Evolutionary conservation across 2,113 vertebrate species (phyloP), one percentile per base, ranked within the genome.

Genomic region (Tursiops truncatus): DNA sequence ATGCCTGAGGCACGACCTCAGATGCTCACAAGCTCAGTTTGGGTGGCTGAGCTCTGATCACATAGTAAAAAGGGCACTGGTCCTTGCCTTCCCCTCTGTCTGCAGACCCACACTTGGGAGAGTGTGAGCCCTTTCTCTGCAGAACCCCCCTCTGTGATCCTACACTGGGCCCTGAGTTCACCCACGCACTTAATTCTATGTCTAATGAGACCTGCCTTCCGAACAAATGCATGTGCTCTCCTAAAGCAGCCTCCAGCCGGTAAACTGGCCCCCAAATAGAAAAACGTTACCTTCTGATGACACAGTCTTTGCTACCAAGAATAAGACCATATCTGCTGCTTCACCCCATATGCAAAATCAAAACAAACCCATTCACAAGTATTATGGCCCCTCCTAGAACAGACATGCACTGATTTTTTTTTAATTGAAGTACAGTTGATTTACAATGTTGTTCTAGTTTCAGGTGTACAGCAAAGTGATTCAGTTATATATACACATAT

Each of bases 181-280:
- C 2, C 12, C 13, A 33, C 44, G 7, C 11, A 3, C 2, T 5
- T 21, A 9, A 3, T 50, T 47, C n/a, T 14, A 23, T 4, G 3
- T 23, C 6, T 1, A 14, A 8, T 4, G 11, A 31, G 8, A 11
- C 10, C 38, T 8, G 60, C 28, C 2, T 26, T 11, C 3, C 8
- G 28, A 81, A 81, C 8, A 60, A 36, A 26, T 11, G 23, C 15
- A 14, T n/a, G 3, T 67, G 10, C 41, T 67, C 12, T 47, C 6
- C 28, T 33, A 7, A 31, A 44, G 10, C 3, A 8, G 60, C 17
- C 26, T 63, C 26, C 9, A 2, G 73, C 13, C 5, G 73, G 73
- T 47, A 17, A 76, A 18, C 56, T 58, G 56, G 56, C 6, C 38
- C 38, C 38, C 6, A 6, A 44, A 63, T 6, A 4, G 74, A 26